Percentiles rank a stretch among this genome's conserved stretches.
Conservation (phyloP, 2,888 invertebrate genomes). For the Vesta saturnalis region DNA sequence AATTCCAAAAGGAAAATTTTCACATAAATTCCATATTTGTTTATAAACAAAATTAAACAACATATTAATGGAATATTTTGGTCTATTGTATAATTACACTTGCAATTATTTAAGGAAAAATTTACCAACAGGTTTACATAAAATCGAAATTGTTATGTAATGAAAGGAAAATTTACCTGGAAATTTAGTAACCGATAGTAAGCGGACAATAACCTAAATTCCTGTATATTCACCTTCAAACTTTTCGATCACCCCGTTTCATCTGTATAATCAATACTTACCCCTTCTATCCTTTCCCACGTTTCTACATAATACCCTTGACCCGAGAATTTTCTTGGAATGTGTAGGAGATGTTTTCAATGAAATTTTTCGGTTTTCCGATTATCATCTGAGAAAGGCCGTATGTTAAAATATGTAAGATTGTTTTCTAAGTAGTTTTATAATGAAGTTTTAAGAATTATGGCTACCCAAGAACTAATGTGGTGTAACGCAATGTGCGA, state of each 20-base stretch:
- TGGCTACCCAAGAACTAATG: too few relatives aligned
- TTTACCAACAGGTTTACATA: background rate
- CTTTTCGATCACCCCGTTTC: background rate
- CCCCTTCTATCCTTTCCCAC: background rate
- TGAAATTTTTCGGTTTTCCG: background rate
- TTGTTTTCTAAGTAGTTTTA: background rate
- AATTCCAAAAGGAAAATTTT: background rate
- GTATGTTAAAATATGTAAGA: too few relatives aligned
- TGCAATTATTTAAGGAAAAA: background rate
- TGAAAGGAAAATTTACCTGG: background rate
- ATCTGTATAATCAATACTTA: background rate
- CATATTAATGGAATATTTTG: slow-evolving; percentile 3
- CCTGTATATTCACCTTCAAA: background rate
- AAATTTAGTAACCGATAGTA: background rate
- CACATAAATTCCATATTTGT: background rate
- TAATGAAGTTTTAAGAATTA: too few relatives aligned
- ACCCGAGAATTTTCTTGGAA: background rate
- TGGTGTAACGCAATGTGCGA: too few relatives aligned
- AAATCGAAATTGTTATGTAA: background rate
- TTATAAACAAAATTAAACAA: background rate
- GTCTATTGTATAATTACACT: background rate
- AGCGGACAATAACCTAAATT: background rate
- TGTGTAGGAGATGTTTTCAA: background rate
- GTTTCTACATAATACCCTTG: background rate
- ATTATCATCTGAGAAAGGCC: slow-evolving; percentile 1